Percentiles rank a stretch among this genome's conserved stretches.
Evolutionary conservation across 2,888 invertebrate species (phyloP).

Genomic region (Caenorhabditis macrosperma): DNA sequence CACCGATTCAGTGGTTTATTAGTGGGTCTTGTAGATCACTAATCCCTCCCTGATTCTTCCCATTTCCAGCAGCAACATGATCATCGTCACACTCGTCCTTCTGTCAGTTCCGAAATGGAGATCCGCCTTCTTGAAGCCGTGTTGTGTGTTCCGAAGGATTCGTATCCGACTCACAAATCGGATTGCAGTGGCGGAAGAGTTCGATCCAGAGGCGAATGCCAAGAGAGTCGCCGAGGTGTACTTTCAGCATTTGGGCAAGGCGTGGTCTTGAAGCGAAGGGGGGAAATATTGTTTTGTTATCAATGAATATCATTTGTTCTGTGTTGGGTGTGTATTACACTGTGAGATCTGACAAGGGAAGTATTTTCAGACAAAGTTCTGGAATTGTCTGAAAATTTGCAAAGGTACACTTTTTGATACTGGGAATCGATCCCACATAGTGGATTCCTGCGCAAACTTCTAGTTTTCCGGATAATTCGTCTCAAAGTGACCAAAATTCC

Average conservation of each 20-base stretch:
- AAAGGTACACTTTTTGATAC: too few species aligned
- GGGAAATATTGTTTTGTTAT: not conserved
- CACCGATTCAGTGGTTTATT: conserved; percentile 22
- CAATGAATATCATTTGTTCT: too few species aligned
- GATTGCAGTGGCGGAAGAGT: conserved; percentile 3
- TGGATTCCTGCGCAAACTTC: too few species aligned
- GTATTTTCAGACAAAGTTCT: too few species aligned
- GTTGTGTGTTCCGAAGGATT: not conserved
- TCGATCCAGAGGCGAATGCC: conserved; percentile 6
- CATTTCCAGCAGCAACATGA: conserved; percentile 29
- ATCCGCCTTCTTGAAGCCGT: not conserved
- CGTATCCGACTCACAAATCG: not conserved
- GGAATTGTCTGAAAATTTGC: too few species aligned
- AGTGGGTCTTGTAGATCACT: conserved; percentile 9
- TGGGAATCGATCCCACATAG: too few species aligned
- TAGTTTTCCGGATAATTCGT: too few species aligned
- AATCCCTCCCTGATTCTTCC: not conserved
- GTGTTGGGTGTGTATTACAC: not conserved
- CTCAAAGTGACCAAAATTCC: too few species aligned
- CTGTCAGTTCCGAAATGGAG: conserved; percentile 27
- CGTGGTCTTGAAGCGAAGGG: conserved; percentile 36
- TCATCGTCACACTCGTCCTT: conserved; percentile 20
- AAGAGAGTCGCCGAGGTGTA: not conserved
- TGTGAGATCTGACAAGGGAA: too few species aligned
- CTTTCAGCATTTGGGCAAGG: conserved; percentile 28